These are phyloP conservation scores for Prunella strophiata DNA, from an alignment of 2,797 vertebrate species.

Conservation along the genomic window DNA sequence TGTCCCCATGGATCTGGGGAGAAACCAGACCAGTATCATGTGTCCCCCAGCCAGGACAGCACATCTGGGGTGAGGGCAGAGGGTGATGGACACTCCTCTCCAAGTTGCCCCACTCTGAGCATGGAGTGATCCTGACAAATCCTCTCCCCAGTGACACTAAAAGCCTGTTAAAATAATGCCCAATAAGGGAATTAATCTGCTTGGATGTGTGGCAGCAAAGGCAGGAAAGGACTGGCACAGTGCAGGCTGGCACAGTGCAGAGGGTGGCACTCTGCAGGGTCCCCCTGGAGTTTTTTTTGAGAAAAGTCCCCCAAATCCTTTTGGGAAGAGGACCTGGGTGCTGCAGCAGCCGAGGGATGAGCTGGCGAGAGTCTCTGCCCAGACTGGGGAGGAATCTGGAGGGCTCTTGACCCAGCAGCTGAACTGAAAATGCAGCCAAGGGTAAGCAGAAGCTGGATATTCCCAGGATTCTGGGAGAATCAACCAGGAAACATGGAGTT, in stretches of 20 bases:
- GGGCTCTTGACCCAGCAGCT: not conserved
- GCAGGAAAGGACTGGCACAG: not conserved
- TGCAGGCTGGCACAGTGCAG: not conserved
- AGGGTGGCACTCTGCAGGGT: not conserved
- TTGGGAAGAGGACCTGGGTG: not conserved
- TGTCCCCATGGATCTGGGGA: not conserved
- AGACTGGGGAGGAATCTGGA: not conserved
- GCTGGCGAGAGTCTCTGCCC: not conserved
- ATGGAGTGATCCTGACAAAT: not conserved
- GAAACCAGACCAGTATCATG: not conserved
- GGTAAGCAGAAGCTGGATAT: not conserved
- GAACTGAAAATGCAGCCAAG: not conserved
- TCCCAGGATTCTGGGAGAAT: not conserved
- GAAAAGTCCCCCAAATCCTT: not conserved
- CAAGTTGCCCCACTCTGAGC: accelerated
- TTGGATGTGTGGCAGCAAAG: not conserved
- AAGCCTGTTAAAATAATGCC: slow-evolving; percentile 6
- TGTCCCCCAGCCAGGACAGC: not conserved
- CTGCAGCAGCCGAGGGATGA: accelerated
- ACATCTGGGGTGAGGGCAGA: not conserved
- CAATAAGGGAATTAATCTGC: not conserved
- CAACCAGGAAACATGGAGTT: not conserved
- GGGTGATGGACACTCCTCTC: not conserved
- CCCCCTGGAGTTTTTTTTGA: not conserved
- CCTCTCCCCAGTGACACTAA: not conserved